phyloP scores from a whole-genome alignment of 1,140 invertebrate species.

The Paracyclopina nana region DNA sequence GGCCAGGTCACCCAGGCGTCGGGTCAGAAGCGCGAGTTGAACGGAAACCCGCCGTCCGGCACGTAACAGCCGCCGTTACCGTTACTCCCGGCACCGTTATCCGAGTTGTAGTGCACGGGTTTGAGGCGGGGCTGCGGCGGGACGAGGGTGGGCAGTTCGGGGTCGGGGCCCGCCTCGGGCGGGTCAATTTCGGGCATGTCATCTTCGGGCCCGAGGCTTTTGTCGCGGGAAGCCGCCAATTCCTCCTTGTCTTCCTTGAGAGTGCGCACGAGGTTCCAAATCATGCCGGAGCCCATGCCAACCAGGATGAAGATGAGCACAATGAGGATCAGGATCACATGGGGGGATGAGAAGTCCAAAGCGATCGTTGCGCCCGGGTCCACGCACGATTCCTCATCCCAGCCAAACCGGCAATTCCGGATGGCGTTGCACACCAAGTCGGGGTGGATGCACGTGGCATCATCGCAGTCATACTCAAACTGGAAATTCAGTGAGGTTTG shows the following conservation, averaged over 20 bases:
- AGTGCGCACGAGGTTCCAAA: conserved; percentile 11
- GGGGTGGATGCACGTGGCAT: conserved; percentile 52
- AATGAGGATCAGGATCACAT: conserved; percentile 14
- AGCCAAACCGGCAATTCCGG: conserved; percentile 19
- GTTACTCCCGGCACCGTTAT: background rate
- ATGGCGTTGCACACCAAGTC: conserved; percentile 47
- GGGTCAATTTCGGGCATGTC: background rate
- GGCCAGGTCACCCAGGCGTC: no score
- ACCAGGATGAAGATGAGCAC: conserved; percentile 9
- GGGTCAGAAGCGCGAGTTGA: conserved; percentile 12
- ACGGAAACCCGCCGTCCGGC: conserved; percentile 12
- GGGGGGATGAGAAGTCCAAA: conserved; percentile 12
- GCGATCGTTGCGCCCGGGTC: background rate
- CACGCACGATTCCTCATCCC: conserved; percentile 15
- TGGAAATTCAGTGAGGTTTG: no score
- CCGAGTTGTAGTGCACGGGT: no score
- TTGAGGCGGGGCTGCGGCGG: background rate
- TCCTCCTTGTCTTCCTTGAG: conserved; percentile 12
- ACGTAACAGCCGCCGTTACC: conserved; percentile 5
- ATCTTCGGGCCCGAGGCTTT: background rate
- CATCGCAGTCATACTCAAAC: conserved; percentile 59
- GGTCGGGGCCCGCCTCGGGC: background rate
- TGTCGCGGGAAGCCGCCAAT: conserved; percentile 1
- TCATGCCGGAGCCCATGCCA: conserved; percentile 14
- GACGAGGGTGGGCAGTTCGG: background rate